Evolutionary conservation across 2,888 invertebrate species (phyloP), one percentile per base, ranked within the genome.

Genomic region (Chymomyza procnemis): DNA sequence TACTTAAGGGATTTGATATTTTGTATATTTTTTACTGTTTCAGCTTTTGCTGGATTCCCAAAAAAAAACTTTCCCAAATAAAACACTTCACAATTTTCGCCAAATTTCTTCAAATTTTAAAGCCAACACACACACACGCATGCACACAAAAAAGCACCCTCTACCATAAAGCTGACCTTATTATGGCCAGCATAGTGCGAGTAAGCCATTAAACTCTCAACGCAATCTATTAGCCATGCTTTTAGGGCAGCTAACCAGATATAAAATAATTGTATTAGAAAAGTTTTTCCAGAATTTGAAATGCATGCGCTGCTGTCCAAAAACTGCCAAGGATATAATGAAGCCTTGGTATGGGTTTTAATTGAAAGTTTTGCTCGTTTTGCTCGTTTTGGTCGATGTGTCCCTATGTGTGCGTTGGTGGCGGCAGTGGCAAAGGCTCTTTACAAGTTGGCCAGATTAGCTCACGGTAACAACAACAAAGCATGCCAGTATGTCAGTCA

Each of bases 381-480:
- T 26, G 26, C n/a, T n/a, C n/a, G n/a, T n/a, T n/a, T n/a, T n/a
- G n/a, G 30, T 30, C 6, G 14, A 6, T 55, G 26, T 16, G 5
- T 19, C 4, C 12, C 16, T 54, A n/a, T 22, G 54, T 55, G 22
- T 30, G 30, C 6, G 30, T 6, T 30, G 30, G 30, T 6, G 30
- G 30, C 30, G 30, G 30, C n/a, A n/a, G 26, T 26, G 26, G 26
- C 6, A 8, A 26, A 41, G 12, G 34, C 12, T 41, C 34, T 26
- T 22, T 16, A 56, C 30, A 48, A 21, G 61, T 47, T 61, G 46
- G 61, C 47, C 70, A 76, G 77, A 75, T 75, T 73, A 76, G 70
- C 65, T 66, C 58, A 16, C 61, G 76, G 65, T 76, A 76, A 73
- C 74, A 56, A 73, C 74, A 56, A 41, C 34, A 41, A 41, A 41